These are phyloP conservation scores for Octopus sinensis DNA, from an alignment of 1,140 invertebrate genomes.

Conservation along the genomic window DNA sequence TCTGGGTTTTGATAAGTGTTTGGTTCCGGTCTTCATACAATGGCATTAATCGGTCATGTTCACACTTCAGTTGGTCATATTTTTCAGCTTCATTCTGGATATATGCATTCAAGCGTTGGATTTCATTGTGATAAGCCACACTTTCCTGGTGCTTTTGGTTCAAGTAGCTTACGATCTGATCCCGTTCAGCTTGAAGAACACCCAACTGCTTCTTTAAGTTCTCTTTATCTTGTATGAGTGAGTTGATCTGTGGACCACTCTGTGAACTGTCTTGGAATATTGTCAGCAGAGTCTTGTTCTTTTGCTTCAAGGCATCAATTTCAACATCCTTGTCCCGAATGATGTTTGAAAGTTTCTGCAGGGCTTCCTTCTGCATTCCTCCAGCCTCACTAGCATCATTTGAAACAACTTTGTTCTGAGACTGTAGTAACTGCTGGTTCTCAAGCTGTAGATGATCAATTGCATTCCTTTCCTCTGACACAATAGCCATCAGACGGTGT, in stretches of 20 bases:
- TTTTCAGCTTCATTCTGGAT: conserved; percentile 48
- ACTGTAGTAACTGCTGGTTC: conserved; percentile 43
- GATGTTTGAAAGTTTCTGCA: conserved; percentile 56
- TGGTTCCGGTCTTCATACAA: conserved; percentile 59
- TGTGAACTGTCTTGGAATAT: conserved; percentile 52
- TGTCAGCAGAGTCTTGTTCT: conserved; percentile 55
- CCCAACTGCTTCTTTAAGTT: conserved; percentile 51
- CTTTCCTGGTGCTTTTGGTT: conserved; percentile 81
- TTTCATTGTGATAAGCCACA: conserved; percentile 76
- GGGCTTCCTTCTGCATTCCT: conserved; percentile 56
- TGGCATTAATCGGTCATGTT: conserved; percentile 45
- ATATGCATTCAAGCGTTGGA: conserved; percentile 68
- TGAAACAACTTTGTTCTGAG: conserved; percentile 24
- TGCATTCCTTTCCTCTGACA: conserved; percentile 54
- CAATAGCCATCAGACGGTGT: conserved; percentile 54
- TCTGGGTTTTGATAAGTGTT: conserved; percentile 59
- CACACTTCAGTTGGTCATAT: conserved; percentile 49
- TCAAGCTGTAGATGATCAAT: conserved; percentile 55
- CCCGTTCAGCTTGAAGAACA: conserved; percentile 63
- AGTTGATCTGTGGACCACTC: conserved; percentile 38
- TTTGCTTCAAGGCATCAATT: conserved; percentile 57
- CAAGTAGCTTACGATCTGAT: conserved; percentile 72
- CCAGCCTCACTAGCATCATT: conserved; percentile 33
- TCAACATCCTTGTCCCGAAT: conserved; percentile 60
- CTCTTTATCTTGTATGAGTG: conserved; percentile 54